Evolutionary conservation across 2,888 invertebrate genomes (phyloP), one percentile per base, ranked within the genome.

Genomic region (Acronicta leporina): DNA sequence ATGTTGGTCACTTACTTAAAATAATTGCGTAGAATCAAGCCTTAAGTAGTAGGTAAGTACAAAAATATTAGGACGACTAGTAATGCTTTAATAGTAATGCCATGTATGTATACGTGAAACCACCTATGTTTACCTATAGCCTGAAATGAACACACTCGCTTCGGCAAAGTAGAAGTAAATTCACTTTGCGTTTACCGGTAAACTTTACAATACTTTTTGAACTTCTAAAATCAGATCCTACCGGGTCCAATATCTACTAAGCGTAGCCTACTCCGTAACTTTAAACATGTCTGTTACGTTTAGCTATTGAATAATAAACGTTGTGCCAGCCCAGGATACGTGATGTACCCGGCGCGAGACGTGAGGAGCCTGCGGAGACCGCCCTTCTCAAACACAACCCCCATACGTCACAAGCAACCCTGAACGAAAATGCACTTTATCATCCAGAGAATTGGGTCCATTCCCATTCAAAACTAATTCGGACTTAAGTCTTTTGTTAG

Each of bases 241-340:
- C 63, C 44, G 63, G 69, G 68, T 63, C 67, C 63, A 54, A 63
- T 71, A 67, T 50, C 65, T 61, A 65, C 68, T 73, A 70, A 79
- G 66, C 62, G 73, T 73, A 73, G 67, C 69, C 55, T 53, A 50
- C 58, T 52, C 52, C 64, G 63, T 71, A 68, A 67, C 66, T 74
- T 78, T 77, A 84, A 87, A 88, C 87, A 87, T 84, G 85, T 86
- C 85, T 86, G 88, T 87, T 87, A 90, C 87, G 85, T 87, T 87
- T 86, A 85, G 86, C 85, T 88, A 89, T 88, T 90, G 88, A 89
- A 90, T 90, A 90, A 89, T 89, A 89, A 90, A 89, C 88, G 89
- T 83, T 80, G 83, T 74, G 85, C 80, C 83, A 81, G 76, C 79
- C 80, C 79, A 78, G 77, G 76, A 84, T 85, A 88, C 77, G 77